Base-by-base conservation (phyloP, 2,797 vertebrate species). In the Gymnothorax javanicus region DNA sequence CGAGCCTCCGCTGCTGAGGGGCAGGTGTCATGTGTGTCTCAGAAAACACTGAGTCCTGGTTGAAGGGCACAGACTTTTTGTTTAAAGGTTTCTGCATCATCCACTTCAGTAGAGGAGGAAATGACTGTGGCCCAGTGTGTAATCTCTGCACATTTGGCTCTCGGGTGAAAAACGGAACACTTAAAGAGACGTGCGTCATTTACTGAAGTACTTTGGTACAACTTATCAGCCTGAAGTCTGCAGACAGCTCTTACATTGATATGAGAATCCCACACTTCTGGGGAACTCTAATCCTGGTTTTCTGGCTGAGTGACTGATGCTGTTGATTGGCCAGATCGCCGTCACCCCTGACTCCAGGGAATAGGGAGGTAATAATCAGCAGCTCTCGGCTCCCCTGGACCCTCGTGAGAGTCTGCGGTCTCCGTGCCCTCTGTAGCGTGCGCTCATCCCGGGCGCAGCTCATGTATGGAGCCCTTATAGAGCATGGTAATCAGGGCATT, bases 401-500 rank as follows among this genome's bases (percentile, higher is more conserved):
- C 33, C 33, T 43, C 33, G 33, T 43, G 33, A 59, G 7, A 1
- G 58, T 5, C 58, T 59, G 58, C 69, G 0, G n/a, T 33, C 27
- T 73, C 69, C 13, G n/a, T 33, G 13, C 69, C 11, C n/a, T 2
- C 6, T 15, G 23, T 25, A 5, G 69, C 17, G 69, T 73, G 11
- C 0, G 25, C 52, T 82, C 23, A 58, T 12, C 54, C 23, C 50
- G 25, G 52, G 11, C 25, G 0, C 7, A 27, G 25, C 15, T 17
- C 3, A 23, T 79, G 33, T 3, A 50, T 0, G 43, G 13, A 50
- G 43, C 75, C 54, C 33, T 71, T 83, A 85, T 88, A 89, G 88
- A 92, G 93, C 94, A 95, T 95, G 93, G 92, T 94, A 95, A 95
- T 96, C 94, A 43, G 33, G 33, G 33, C 33, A 43, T 43, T 43